phyloP scores from a whole-genome alignment of 2,888 invertebrate genomes.

The Lysandra bellargus region DNA sequence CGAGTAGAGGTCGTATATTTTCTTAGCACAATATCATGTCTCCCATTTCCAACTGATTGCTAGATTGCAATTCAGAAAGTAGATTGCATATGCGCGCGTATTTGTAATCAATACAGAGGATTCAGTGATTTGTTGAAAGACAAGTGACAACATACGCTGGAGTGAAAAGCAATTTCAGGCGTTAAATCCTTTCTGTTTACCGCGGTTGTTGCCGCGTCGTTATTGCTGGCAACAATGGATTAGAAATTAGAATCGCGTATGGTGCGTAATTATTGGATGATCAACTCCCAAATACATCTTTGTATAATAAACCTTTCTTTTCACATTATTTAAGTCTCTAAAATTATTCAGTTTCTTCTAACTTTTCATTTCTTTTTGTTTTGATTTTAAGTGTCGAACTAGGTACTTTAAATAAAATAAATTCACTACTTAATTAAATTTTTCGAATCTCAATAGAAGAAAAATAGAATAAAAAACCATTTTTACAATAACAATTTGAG shows the following conservation, averaged over 20 bases:
- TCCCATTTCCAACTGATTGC: not conserved
- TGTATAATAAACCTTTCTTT: no score
- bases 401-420: no score
- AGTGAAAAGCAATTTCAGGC: conserved; percentile 23
- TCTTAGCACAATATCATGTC: not conserved
- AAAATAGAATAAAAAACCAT: not conserved
- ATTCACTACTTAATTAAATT: no score
- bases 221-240: not conserved
- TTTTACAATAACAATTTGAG: not conserved
- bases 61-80: not conserved
- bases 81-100: not conserved
- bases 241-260: not conserved
- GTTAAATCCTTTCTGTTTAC: conserved; percentile 9
- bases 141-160: not conserved
- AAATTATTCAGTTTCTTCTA: no score
- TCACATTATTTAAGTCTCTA: no score
- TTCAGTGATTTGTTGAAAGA: conserved; percentile 3
- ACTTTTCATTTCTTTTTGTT: no score
- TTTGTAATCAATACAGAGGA: not conserved
- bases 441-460: not conserved
- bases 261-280: no score
- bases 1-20: not conserved
- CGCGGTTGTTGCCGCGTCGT: not conserved
- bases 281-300: no score
- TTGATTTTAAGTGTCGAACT: no score